A percentile compares a stretch with the other conserved stretches of the same genome.
These are phyloP conservation scores for Limnothrissa miodon DNA, from an alignment of 2,113 vertebrate genomes.

Conservation along the genomic window DNA sequence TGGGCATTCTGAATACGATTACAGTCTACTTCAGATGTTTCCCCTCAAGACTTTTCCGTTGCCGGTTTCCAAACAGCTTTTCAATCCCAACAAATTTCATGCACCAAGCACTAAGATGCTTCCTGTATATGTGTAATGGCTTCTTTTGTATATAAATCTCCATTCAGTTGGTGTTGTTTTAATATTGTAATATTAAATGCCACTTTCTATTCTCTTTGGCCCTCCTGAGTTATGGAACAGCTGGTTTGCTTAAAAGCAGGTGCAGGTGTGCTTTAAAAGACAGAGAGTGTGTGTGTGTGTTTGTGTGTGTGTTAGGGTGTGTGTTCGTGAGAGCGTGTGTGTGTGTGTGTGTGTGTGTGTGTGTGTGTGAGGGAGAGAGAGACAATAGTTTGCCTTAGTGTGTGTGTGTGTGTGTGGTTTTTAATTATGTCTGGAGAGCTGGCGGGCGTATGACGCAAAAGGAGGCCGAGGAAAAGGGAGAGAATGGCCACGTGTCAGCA, in stretches of 20 bases:
- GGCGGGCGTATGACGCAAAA: background rate
- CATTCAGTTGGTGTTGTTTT: background rate
- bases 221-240: background rate
- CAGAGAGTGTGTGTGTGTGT: background rate
- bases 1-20: background rate
- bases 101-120: background rate
- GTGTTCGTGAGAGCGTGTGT: background rate
- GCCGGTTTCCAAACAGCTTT: background rate
- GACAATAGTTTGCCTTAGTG: background rate
- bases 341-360: background rate
- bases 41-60: background rate
- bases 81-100: background rate
- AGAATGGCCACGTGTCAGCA: background rate
- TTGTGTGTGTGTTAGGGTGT: background rate
- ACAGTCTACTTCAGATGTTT: background rate
- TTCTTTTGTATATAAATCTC: background rate
- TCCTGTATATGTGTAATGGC: background rate
- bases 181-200: constrained; percentile 10
- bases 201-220: background rate
- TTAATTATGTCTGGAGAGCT: background rate
- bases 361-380: background rate
- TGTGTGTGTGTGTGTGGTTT: background rate
- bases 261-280: background rate
- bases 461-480: background rate
- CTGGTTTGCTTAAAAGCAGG: background rate